phyloP scores from a whole-genome alignment of 2,888 invertebrate species.

The Crossocerus cetratus region DNA sequence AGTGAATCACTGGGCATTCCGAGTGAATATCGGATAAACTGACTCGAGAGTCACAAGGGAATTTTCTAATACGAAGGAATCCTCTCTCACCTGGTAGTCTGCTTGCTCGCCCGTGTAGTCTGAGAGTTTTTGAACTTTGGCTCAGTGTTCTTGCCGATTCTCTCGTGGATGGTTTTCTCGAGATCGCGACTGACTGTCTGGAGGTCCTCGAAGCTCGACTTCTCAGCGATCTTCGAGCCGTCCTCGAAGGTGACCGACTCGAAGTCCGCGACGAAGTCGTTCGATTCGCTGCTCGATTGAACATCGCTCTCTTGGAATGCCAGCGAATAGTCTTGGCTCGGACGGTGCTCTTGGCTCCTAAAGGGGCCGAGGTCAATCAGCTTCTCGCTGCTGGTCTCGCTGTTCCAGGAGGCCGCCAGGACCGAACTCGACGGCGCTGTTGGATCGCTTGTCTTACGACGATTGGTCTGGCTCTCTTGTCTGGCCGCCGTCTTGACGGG shows the following conservation, averaged over 20 bases:
- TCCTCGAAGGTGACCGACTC: conserved; percentile 55
- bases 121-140: conserved; percentile 41
- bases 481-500: conserved; percentile 43
- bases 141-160: conserved; percentile 59
- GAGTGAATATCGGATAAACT: too few species aligned
- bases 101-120: conserved; percentile 13
- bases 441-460: conserved; percentile 63
- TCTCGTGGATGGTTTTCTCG: conserved; percentile 68
- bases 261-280: conserved; percentile 52
- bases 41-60: too few species aligned
- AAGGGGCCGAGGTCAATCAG: conserved; percentile 64
- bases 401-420: conserved; percentile 25
- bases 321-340: conserved; percentile 30
- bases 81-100: conserved; percentile 41
- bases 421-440: conserved; percentile 71
- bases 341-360: conserved; percentile 6
- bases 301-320: conserved; percentile 35
- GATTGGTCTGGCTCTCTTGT: conserved; percentile 37
- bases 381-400: conserved; percentile 57
- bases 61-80: too few species aligned
- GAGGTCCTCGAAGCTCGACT: conserved; percentile 63
- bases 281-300: conserved; percentile 19
- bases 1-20: too few species aligned
- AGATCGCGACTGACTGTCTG: conserved; percentile 68
- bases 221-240: conserved; percentile 46